phyloP scores from a whole-genome alignment of 2,888 invertebrate genomes.

The Melieria picta region DNA sequence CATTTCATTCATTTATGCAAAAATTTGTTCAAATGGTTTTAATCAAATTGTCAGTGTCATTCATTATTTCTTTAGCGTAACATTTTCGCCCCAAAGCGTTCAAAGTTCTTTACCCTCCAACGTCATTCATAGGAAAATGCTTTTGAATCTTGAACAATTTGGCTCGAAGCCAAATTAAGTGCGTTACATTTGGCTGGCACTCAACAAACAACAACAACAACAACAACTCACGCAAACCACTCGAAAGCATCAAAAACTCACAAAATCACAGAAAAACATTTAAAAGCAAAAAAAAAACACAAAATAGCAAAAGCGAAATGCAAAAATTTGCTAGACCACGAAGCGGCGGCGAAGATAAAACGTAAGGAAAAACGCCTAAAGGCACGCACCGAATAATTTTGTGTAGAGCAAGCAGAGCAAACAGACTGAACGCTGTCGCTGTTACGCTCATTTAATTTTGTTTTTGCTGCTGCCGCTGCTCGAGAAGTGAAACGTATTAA shows the following conservation, averaged over 20 bases:
- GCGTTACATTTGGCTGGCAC: neutral
- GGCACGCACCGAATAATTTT: neutral
- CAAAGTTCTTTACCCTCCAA: neutral
- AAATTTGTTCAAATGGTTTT: neutral
- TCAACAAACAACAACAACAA: too few relatives aligned
- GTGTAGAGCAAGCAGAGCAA: neutral
- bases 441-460: too few relatives aligned
- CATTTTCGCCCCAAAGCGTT: neutral
- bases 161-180: neutral
- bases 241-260: too few relatives aligned
- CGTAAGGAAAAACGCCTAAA: neutral
- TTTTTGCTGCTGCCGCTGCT: too few relatives aligned
- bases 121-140: neutral
- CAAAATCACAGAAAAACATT: too few relatives aligned
- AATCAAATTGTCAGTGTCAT: neutral
- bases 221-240: too few relatives aligned
- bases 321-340: neutral
- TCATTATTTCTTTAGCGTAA: neutral
- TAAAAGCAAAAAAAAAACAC: too few relatives aligned
- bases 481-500: too few relatives aligned
- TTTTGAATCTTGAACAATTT: neutral
- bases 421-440: neutral
- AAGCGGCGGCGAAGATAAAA: neutral
- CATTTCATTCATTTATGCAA: neutral
- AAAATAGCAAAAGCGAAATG: too few relatives aligned